A percentile compares a stretch with the other conserved stretches of the same genome.
Conservation (phyloP, 2,113 vertebrate genomes). For the Hippopotamus amphibius region DNA sequence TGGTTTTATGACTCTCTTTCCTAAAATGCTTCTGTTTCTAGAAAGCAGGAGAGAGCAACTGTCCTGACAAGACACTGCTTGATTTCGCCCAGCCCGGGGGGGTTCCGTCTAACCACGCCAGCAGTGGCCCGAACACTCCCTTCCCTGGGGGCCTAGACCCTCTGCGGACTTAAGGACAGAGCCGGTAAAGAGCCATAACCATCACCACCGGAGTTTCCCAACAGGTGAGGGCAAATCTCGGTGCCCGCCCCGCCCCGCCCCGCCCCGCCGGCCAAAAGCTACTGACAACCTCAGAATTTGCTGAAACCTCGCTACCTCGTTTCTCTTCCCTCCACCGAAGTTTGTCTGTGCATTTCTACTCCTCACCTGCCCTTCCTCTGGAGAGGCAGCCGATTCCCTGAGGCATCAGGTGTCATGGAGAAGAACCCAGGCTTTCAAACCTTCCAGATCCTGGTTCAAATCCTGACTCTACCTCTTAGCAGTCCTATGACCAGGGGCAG, state of each 20-base stretch:
- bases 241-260: too few species aligned
- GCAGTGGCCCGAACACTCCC: background rate
- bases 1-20: background rate
- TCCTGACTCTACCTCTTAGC: background rate
- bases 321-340: background rate
- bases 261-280: background rate
- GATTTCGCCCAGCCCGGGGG: background rate
- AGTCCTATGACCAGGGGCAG: background rate
- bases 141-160: background rate
- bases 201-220: background rate
- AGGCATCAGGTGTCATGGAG: background rate
- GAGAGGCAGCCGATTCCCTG: background rate
- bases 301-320: background rate
- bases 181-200: background rate
- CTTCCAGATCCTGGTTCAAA: background rate
- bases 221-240: background rate
- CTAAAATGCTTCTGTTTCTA: background rate
- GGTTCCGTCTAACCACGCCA: background rate
- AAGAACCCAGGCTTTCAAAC: background rate
- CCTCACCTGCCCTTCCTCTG: background rate
- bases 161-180: background rate
- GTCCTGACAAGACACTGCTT: background rate
- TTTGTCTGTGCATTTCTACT: background rate
- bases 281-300: fast-evolving
- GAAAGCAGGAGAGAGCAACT: background rate